phyloP scores from a whole-genome alignment of 2,113 vertebrate species.

The Sclerurus mexicanus region DNA sequence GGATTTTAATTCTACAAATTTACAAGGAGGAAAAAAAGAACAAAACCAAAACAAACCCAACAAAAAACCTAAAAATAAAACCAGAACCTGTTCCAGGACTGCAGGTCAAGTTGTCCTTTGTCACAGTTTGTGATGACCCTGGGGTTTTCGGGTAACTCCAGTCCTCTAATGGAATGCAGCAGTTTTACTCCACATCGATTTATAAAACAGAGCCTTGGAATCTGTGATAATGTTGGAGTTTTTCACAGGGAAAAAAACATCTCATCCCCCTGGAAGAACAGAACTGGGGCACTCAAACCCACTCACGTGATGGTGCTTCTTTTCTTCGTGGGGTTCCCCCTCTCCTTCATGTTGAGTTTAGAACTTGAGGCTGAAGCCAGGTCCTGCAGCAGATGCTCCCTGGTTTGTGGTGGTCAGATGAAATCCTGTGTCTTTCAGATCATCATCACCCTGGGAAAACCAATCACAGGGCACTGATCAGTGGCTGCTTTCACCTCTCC shows the following conservation, averaged over 20 bases:
- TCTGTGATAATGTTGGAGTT: not conserved
- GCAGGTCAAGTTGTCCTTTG: slow-evolving; percentile 24
- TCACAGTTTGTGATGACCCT: not conserved
- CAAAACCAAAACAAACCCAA: not conserved
- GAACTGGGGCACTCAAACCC: not conserved
- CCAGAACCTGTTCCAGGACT: not conserved
- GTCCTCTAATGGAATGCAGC: slow-evolving; percentile 48
- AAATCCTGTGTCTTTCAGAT: slow-evolving; percentile 94
- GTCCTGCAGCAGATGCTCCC: slow-evolving; percentile 92
- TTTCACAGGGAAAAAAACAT: not conserved
- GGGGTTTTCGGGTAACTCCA: slow-evolving; percentile 17
- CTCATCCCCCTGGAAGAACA: not conserved
- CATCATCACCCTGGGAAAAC: slow-evolving; percentile 86
- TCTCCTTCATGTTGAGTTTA: slow-evolving; percentile 21
- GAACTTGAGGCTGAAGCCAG: slow-evolving; percentile 97
- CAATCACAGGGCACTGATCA: not conserved
- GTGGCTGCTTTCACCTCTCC: not conserved
- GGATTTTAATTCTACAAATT: slow-evolving; percentile 81
- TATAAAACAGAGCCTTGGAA: slow-evolving; percentile 4
- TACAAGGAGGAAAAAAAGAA: slow-evolving; percentile 59
- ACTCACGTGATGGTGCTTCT: not conserved
- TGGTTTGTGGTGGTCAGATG: slow-evolving; percentile 95
- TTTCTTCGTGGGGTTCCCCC: not conserved
- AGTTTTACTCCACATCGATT: not conserved
- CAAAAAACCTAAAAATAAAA: not conserved